Percentiles rank a stretch among this genome's conserved stretches.
Evolutionary conservation across 1,140 invertebrate genomes (phyloP).

Genomic region (Alviniconcha marisindica): DNA sequence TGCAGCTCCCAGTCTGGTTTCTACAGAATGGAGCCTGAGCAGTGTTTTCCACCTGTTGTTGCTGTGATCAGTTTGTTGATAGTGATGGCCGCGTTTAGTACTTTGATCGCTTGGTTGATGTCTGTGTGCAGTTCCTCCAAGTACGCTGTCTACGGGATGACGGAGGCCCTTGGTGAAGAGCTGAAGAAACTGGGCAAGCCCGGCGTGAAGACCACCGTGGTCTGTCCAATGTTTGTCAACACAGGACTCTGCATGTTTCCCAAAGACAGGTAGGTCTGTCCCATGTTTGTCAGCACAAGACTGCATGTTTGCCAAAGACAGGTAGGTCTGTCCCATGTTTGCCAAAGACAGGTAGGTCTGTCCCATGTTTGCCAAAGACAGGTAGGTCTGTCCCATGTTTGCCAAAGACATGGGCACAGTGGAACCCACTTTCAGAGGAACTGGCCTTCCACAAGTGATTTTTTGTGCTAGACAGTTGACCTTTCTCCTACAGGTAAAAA

Average conservation of each 20-base stretch:
- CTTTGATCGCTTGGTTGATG: not conserved
- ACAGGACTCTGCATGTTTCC: slow-evolving; percentile 85
- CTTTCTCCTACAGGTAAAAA: too few relatives aligned
- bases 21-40: not conserved
- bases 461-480: too few relatives aligned
- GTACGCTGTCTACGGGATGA: slow-evolving; percentile 94
- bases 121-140: slow-evolving; percentile 85
- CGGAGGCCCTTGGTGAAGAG: slow-evolving; percentile 82
- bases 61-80: not conserved
- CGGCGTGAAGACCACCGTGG: slow-evolving; percentile 84
- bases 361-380: too few relatives aligned
- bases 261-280: slow-evolving; percentile 79
- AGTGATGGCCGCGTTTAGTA: not conserved
- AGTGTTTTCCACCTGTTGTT: not conserved
- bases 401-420: too few relatives aligned
- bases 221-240: slow-evolving; percentile 95
- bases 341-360: too few relatives aligned
- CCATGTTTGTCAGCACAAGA: slow-evolving; percentile 92
- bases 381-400: too few relatives aligned
- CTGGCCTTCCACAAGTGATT: too few relatives aligned
- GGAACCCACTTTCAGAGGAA: too few relatives aligned
- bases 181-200: slow-evolving; percentile 55
- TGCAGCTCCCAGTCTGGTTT: not conserved
- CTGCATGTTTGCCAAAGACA: slow-evolving; percentile 68
- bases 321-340: slow-evolving; percentile 43